Base-by-base conservation (phyloP, 1,140 invertebrate genomes). In the Lucilia cuprina region DNA sequence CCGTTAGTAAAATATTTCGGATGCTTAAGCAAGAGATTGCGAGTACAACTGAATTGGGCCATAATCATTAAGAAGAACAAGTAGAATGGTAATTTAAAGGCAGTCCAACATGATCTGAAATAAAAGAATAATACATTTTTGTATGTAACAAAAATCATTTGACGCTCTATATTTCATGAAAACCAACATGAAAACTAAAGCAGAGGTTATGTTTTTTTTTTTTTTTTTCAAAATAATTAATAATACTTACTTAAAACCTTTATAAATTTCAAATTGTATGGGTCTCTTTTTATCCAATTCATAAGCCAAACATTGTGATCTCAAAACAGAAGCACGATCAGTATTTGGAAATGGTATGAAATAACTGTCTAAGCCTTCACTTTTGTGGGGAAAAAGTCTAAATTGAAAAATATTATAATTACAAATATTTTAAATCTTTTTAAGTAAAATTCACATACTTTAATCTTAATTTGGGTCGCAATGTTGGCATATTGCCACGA, bases 1-100 rank as follows among this genome's bases (percentile, higher is more conserved):
- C 97, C 96, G 84, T 88, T 88, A 2, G 95, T 94, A 87, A 97
- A 96, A 8, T 96, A 89, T 85, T 92, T 89, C 1, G 96, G 96
- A 91, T 94, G 94, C 93, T 92, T 93, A 17, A 95, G 86, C 2
- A 97, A 89, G 13, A 96, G 89, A 84, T 91, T 92, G 77, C 94
- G 92, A 1, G 94, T 94, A 84, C 91, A 93, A 21, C 92, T 87
- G 85, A 93, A 95, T 84, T 93, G 94, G 1, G 94, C 89, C 86
- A 98, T 88, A 1, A 96, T 5, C 5, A 89, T 89, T 85, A 97
- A 93, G 1, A 97, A 84, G 0, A 92, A 74, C 9, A 92, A 93
- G 82, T 93, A 91, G 12, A 96, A 84, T 0, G 93, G 86, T 0
- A 93, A 83, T 0, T 91, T 49, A 0, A 0, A 94, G 30, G 84